Base-by-base conservation (phyloP, 2,797 vertebrate species). In the Enteromius treurensis region DNA sequence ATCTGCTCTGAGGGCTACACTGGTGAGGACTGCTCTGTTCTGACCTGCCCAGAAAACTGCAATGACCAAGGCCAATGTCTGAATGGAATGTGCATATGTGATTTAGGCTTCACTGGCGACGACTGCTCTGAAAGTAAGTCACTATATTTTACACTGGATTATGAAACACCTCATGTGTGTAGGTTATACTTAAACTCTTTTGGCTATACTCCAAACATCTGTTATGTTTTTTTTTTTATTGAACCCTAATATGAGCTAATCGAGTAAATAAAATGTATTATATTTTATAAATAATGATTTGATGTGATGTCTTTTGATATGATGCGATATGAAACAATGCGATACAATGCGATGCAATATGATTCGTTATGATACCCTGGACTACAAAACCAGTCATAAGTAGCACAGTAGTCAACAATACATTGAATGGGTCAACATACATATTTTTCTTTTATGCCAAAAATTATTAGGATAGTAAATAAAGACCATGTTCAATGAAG, bases 61-160 rank as follows among this genome's bases (percentile, higher is more conserved):
- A 94, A 91, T 47, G 89, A 94, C 90, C 92, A 92, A 76, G 95
- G 95, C 3, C 89, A 37, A 67, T 96, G 95, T 69, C 89, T 93
- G 19, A 92, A 95, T 5, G 95, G 95, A 67, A 87, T 90, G 68
- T 96, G 95, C 55, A 68, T 94, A 77, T 96, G 95, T 76, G 89
- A 94, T 0, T 90, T 95, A 21, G 95, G 94, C 77, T 95, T 93
- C 80, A 88, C 92, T 0, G 96, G 96, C 0, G 92, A 94, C 0
- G 96, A 97, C 89, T 99, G 98, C 88, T 95, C 96, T 0, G 88
- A 93, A 3, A 96, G 96, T 97, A 94, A 91, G 94, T 86, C 51
- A 73, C 65, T n/a, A 42, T 68, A 53, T 29, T 29, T 83, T 42
- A 23, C 5, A 60, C 0, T 49, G 32, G 1, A 62, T 60, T 53